Base-by-base conservation (phyloP, 92 coral and sea anemone genomes). In the Umimayanthus chanpuru region DNA sequence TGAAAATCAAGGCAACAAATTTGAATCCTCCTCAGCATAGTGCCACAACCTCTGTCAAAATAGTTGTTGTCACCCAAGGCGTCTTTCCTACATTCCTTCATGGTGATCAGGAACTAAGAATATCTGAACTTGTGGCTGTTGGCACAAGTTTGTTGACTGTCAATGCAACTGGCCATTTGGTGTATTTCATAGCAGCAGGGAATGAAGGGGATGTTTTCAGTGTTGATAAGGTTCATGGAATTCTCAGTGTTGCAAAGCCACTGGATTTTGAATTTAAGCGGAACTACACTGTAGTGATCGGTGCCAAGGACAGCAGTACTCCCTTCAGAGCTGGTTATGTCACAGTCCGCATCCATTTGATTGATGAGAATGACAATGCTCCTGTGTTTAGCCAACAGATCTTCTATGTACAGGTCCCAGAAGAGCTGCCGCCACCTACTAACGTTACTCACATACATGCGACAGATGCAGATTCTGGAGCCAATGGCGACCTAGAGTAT, bases 91-190 rank as follows among this genome's bases (percentile, higher is more conserved):
- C 85, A 40, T 97, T 97, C 85, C 90, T 92, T 85, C 98, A 96
- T 58, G 70, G 75, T 26, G 91, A 88, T 85, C 92, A 91, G 78
- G 88, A 77, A 55, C 32, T 91, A 11, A 82, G 81, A 70, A 89
- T 95, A 79, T 93, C 96, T 20, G 99, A 97, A 91, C 93, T 87
- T 20, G 92, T 85, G 15, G 89, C 92, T 21, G 88, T 86, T 38
- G 98, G 98, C 9, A 86, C 92, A 14, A 79, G 36, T 76, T 58
- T 97, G 79, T 89, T 93, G 55, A 88, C 89, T 80, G 94, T 94
- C 30, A 96, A 97, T 76, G 99, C 99, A 10, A 95, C 98, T 10
- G 98, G 94, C 4, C 94, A 95, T 58, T 91, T 94, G 4, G 81
- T 87, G 29, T 94, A 92, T 58, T 90, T 90, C 87, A 92, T 97